A percentile compares a stretch with the other conserved stretches of the same genome.
These are phyloP conservation scores for Macrobrachium rosenbergii DNA, from an alignment of 1,140 invertebrate species.

Conservation along the genomic window DNA sequence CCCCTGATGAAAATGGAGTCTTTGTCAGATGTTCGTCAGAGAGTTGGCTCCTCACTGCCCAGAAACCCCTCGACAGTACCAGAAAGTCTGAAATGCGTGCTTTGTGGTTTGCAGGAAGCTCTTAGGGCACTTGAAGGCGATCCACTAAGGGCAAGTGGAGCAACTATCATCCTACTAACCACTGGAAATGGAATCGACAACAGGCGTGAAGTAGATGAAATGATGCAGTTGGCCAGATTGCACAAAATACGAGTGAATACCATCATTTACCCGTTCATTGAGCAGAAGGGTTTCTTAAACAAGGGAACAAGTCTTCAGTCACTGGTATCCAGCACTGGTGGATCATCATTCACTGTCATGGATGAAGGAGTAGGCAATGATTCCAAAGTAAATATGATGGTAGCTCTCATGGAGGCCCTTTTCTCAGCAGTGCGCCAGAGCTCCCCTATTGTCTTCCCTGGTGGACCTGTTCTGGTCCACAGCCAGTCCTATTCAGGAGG, in stretches of 20 bases:
- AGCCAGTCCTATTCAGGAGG: slow-evolving; percentile 58
- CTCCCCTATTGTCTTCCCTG: slow-evolving; percentile 30
- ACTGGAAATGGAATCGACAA: slow-evolving; percentile 50
- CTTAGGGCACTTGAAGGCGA: slow-evolving; percentile 35
- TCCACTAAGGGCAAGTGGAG: slow-evolving; percentile 20
- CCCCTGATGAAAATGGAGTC: slow-evolving; percentile 55
- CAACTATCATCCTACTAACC: slow-evolving; percentile 54
- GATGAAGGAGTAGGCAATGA: slow-evolving; percentile 73
- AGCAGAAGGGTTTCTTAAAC: slow-evolving; percentile 32
- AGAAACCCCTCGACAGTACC: slow-evolving; percentile 59
- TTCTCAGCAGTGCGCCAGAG: slow-evolving; percentile 47
- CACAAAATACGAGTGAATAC: slow-evolving; percentile 39
- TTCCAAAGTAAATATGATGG: slow-evolving; percentile 73
- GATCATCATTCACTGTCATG: slow-evolving; percentile 72
- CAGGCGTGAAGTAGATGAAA: slow-evolving; percentile 49
- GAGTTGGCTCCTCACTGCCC: slow-evolving; percentile 64
- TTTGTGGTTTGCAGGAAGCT: slow-evolving; percentile 62
- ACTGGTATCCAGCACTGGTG: slow-evolving; percentile 40
- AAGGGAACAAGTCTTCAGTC: slow-evolving; percentile 43
- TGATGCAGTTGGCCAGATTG: slow-evolving; percentile 37
- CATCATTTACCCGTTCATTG: slow-evolving; percentile 58
- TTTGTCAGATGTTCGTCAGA: slow-evolving; percentile 61
- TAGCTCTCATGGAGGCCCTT: slow-evolving; percentile 66
- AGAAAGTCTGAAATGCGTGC: slow-evolving; percentile 61
- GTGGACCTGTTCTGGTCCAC: slow-evolving; percentile 56